phyloP scores from a whole-genome alignment of 1,140 invertebrate species.

The Xylocopa sonorina region DNA sequence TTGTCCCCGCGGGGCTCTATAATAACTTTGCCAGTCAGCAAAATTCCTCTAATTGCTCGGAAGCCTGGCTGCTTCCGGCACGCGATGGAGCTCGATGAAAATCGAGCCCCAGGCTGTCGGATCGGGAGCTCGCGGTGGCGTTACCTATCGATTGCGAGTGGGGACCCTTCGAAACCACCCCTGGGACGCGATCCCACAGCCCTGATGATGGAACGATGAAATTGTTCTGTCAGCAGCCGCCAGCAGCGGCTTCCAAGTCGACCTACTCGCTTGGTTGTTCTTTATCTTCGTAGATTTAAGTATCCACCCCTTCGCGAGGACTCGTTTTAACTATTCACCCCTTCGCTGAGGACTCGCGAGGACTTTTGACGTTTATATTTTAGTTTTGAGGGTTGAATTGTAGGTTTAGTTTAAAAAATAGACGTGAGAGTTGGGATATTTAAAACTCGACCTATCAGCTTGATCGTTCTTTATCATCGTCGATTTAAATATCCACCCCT shows the following conservation, averaged over 20 bases:
- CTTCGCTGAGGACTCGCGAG: no score
- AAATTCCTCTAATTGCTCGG: conserved; percentile 46
- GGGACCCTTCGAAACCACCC: no score
- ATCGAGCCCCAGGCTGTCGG: conserved; percentile 4
- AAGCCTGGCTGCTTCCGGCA: conserved; percentile 18
- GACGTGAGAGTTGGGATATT: background rate
- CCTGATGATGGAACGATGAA: conserved; percentile 38
- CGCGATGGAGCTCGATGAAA: conserved; percentile 27
- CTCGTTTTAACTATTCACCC: no score
- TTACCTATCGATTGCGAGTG: conserved; percentile 45
- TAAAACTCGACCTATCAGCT: background rate
- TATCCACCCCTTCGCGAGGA: background rate
- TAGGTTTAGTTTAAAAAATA: no score
- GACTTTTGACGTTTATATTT: no score
- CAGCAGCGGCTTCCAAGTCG: background rate
- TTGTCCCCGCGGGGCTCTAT: conserved; percentile 22
- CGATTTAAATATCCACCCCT: no score
- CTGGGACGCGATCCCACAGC: no score
- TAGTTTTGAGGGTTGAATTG: no score
- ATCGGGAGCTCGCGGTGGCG: conserved; percentile 6
- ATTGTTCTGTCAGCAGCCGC: conserved; percentile 50
- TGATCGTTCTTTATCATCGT: background rate
- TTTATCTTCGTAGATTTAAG: background rate
- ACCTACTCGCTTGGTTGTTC: background rate
- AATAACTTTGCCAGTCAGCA: conserved; percentile 45